These are phyloP conservation scores for Pseudococcus jackbeardsleyi DNA, from an alignment of 2,888 invertebrate species.

Conservation along the genomic window DNA sequence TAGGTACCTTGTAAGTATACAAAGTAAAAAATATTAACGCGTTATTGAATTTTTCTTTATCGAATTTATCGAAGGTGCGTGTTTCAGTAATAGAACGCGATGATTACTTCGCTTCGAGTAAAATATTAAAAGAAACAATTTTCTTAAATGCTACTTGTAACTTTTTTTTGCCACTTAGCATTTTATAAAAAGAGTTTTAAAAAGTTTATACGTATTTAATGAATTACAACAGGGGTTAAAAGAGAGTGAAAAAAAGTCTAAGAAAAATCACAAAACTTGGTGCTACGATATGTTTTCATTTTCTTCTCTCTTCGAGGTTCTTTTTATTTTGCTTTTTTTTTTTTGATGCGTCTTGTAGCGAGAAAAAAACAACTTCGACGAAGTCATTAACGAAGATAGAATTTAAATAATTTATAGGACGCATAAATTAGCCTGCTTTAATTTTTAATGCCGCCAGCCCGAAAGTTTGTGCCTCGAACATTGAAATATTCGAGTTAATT, in stretches of 20 bases:
- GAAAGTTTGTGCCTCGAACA: conserved; percentile 47
- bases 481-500: conserved; percentile 40
- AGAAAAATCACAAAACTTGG: conserved; percentile 54
- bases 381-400: conserved; percentile 49
- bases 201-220: conserved; percentile 52
- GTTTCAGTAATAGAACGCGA: conserved; percentile 21
- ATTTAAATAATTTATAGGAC: conserved; percentile 51
- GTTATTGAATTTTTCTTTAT: conserved; percentile 38
- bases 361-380: conserved; percentile 9
- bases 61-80: conserved; percentile 47
- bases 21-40: conserved; percentile 25
- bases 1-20: neutral
- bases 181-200: conserved; percentile 50
- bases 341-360: neutral
- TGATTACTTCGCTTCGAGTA: conserved; percentile 45
- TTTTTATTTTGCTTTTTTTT: neutral
- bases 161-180: conserved; percentile 43
- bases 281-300: conserved; percentile 54
- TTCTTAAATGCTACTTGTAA: conserved; percentile 53
- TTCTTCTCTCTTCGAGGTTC: neutral
- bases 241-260: neutral
- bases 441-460: conserved; percentile 24
- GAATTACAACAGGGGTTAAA: neutral
- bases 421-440: conserved; percentile 36
- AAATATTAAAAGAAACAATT: conserved; percentile 55